Percentiles rank a stretch among this genome's conserved stretches.
phyloP scores from a whole-genome alignment of 2,888 invertebrate species.

The Herminia tarsipennalis region DNA sequence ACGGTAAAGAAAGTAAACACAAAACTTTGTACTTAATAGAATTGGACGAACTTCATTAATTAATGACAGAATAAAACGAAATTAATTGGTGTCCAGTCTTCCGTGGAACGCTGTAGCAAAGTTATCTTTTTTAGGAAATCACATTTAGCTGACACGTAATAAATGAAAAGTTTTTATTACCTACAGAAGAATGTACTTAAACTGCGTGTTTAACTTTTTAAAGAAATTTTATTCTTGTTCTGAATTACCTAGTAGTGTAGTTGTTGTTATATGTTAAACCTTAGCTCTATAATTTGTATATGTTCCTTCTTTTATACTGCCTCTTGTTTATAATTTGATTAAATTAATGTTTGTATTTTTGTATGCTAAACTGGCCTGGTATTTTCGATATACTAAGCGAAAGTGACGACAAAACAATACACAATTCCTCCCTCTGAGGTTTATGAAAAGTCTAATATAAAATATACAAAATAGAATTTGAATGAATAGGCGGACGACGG shows the following conservation, averaged over 20 bases:
- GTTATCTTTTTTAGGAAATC: constrained; percentile 10
- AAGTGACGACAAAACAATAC: too few species aligned
- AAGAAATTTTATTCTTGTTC: background rate
- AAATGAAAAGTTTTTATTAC: constrained; percentile 9
- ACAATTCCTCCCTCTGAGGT: too few species aligned
- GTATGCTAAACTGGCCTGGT: too few species aligned
- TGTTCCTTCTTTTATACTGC: too few species aligned
- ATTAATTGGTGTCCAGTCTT: constrained; percentile 19
- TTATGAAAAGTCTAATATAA: background rate
- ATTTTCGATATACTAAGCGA: too few species aligned
- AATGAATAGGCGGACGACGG: background rate
- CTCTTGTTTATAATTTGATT: too few species aligned
- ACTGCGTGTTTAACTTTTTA: too few species aligned
- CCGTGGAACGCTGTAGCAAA: constrained; percentile 12
- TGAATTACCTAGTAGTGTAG: too few species aligned
- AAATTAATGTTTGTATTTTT: too few species aligned
- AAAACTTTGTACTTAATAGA: constrained; percentile 30
- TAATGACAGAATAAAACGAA: constrained; percentile 26
- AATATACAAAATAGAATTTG: background rate
- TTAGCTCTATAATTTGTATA: too few species aligned
- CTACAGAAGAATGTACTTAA: too few species aligned
- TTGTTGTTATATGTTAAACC: too few species aligned
- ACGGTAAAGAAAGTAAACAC: constrained; percentile 32
- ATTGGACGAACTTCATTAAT: constrained; percentile 37
- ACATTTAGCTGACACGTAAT: constrained; percentile 12